Percentiles rank a stretch among this genome's conserved stretches.
These are phyloP conservation scores for Puntigrus tetrazona DNA, from an alignment of 2,113 vertebrate genomes.

Conservation along the genomic window DNA sequence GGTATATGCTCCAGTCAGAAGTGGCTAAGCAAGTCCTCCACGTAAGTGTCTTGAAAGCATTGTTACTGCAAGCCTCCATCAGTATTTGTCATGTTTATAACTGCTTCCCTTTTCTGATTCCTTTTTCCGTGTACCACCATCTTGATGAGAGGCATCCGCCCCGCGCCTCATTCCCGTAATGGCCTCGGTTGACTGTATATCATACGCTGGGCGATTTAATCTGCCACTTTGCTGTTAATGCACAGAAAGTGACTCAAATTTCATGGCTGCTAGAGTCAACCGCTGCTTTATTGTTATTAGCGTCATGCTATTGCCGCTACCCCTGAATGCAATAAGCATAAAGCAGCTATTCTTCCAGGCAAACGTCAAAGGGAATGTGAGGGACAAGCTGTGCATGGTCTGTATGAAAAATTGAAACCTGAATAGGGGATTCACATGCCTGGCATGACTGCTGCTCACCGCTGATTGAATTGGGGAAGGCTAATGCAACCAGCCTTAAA, in stretches of 20 bases:
- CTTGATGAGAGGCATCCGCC: conserved; percentile 28
- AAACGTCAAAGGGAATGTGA: conserved; percentile 55
- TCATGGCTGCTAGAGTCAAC: conserved; percentile 63
- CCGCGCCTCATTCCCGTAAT: conserved; percentile 38
- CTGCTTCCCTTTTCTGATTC: not conserved
- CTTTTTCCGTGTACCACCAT: not conserved
- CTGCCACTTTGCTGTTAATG: conserved; percentile 66
- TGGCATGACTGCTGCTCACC: conserved; percentile 30
- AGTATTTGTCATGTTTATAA: conserved; percentile 30
- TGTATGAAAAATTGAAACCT: conserved; percentile 43
- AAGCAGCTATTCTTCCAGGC: conserved; percentile 58
- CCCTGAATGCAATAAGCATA: conserved; percentile 55
- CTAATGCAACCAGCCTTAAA: conserved; percentile 24
- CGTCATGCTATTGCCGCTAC: conserved; percentile 55
- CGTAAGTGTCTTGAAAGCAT: conserved; percentile 34
- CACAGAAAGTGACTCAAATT: conserved; percentile 66
- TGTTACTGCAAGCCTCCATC: conserved; percentile 27
- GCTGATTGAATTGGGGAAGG: conserved; percentile 49
- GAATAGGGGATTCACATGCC: conserved; percentile 53
- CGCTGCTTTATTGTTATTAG: conserved; percentile 64
- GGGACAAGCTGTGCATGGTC: conserved; percentile 37
- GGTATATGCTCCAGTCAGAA: not conserved
- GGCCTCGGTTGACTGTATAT: conserved; percentile 61
- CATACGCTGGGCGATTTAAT: conserved; percentile 66
- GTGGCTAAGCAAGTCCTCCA: not conserved